A percentile compares a stretch with the other conserved stretches of the same genome.
phyloP scores from a whole-genome alignment of 2,888 invertebrate genomes.

The Hypercompe scribonia region DNA sequence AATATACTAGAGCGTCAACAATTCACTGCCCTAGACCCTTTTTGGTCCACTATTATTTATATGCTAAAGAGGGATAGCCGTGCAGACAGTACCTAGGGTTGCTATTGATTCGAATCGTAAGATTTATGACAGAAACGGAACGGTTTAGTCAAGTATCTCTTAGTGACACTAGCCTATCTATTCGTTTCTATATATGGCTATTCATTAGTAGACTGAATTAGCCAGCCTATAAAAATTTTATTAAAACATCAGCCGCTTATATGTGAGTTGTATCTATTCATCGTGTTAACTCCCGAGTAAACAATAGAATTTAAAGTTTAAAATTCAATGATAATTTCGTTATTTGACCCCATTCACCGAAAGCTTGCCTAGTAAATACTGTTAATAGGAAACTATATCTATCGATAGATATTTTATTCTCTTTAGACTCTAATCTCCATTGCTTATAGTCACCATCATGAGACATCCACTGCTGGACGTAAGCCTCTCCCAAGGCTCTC shows the following conservation, averaged over 20 bases:
- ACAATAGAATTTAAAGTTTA: background rate
- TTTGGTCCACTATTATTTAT: constrained; percentile 62
- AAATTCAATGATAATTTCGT: background rate
- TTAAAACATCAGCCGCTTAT: background rate
- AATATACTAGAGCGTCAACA: constrained; percentile 47
- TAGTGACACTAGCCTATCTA: background rate
- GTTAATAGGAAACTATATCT: too few relatives aligned
- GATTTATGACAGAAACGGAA: background rate
- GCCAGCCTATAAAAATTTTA: background rate
- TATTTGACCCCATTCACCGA: background rate
- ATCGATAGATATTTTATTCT: background rate
- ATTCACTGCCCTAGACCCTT: constrained; percentile 54
- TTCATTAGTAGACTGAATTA: background rate
- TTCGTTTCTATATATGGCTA: background rate
- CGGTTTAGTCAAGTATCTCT: background rate
- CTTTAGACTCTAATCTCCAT: background rate
- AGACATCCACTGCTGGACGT: too few relatives aligned
- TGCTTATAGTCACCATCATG: too few relatives aligned
- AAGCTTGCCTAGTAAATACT: background rate
- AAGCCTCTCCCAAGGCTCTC: too few relatives aligned
- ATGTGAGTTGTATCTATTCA: background rate
- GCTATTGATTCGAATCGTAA: constrained; percentile 10
- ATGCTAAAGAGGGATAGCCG: constrained; percentile 56
- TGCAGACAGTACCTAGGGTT: constrained; percentile 35
- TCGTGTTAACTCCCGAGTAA: background rate